Evolutionary conservation across 2,888 invertebrate species (phyloP).

Genomic region (Apeira syringaria): DNA sequence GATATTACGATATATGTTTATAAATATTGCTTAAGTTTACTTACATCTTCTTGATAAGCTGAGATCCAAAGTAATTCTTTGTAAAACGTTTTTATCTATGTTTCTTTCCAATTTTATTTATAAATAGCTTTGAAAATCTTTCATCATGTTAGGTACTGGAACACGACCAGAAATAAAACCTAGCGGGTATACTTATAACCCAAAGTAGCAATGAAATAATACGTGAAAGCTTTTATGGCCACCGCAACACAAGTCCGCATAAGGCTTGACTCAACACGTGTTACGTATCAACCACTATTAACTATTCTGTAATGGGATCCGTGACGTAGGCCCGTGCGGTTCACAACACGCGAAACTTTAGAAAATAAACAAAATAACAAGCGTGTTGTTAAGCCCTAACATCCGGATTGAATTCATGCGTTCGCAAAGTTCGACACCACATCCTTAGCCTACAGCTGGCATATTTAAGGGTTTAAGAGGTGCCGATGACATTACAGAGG

Average conservation of each 20-base stretch:
- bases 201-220: too few species aligned
- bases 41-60: slow-evolving; percentile 10
- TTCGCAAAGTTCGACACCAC: slow-evolving; percentile 32
- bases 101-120: slow-evolving; percentile 13
- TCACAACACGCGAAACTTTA: slow-evolving; percentile 28
- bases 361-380: slow-evolving; percentile 34
- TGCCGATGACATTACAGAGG: too few species aligned
- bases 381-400: slow-evolving; percentile 29
- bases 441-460: slow-evolving; percentile 29
- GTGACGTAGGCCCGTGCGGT: slow-evolving; percentile 22
- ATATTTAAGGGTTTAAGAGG: too few species aligned
- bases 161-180: too few species aligned
- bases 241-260: not conserved
- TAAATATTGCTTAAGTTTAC: slow-evolving; percentile 7
- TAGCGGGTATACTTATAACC: too few species aligned
- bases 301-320: slow-evolving; percentile 22
- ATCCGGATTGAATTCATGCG: slow-evolving; percentile 33
- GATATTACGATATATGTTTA: slow-evolving; percentile 8
- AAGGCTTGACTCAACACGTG: slow-evolving; percentile 11
- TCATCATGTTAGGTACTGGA: too few species aligned
- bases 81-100: slow-evolving; percentile 3
- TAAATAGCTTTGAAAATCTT: too few species aligned
- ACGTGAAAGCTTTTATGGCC: too few species aligned
- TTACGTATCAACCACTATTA: slow-evolving; percentile 20
- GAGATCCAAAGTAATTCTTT: slow-evolving; percentile 11